Percentiles rank a stretch among this genome's conserved stretches.
Conservation (phyloP, 2,797 vertebrate genomes). For the Hoplostethus atlanticus region DNA sequence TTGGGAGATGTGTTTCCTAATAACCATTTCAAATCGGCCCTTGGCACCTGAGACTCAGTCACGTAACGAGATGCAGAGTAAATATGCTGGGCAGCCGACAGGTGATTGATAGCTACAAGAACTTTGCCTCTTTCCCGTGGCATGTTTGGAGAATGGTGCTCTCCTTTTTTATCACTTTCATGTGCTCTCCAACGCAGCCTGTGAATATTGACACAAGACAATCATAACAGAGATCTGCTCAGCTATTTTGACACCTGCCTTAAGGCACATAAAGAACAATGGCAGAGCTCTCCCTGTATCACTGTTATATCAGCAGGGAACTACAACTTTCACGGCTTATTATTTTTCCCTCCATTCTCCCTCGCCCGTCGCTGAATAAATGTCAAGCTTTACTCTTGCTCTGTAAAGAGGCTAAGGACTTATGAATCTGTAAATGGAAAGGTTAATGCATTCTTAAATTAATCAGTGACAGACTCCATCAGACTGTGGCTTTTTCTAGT, state of each 20-base stretch:
- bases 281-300: slow-evolving; percentile 10
- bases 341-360: slow-evolving; percentile 24
- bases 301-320: slow-evolving; percentile 47
- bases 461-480: slow-evolving; percentile 53
- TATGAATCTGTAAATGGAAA: slow-evolving; percentile 67
- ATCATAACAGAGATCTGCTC: slow-evolving; percentile 28
- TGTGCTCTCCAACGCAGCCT: slow-evolving; percentile 33
- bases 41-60: slow-evolving; percentile 15
- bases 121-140: slow-evolving; percentile 8
- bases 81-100: slow-evolving; percentile 7
- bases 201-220: slow-evolving; percentile 60
- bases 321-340: slow-evolving; percentile 28
- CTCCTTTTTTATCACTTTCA: slow-evolving; percentile 11
- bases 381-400: slow-evolving; percentile 68
- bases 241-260: slow-evolving; percentile 47
- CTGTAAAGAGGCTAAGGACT: slow-evolving; percentile 53
- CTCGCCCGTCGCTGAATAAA: slow-evolving; percentile 62
- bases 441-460: slow-evolving; percentile 76
- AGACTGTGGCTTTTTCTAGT: slow-evolving; percentile 21
- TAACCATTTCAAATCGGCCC: slow-evolving; percentile 39
- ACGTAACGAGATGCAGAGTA: slow-evolving; percentile 37
- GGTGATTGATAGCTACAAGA: slow-evolving; percentile 62
- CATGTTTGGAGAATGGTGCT: slow-evolving; percentile 20
- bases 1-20: slow-evolving; percentile 18
- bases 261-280: slow-evolving; percentile 33